Percentiles rank a stretch among this genome's conserved stretches.
Evolutionary conservation across 1,140 invertebrate genomes (phyloP).

Genomic region (Philaenus spumarius): DNA sequence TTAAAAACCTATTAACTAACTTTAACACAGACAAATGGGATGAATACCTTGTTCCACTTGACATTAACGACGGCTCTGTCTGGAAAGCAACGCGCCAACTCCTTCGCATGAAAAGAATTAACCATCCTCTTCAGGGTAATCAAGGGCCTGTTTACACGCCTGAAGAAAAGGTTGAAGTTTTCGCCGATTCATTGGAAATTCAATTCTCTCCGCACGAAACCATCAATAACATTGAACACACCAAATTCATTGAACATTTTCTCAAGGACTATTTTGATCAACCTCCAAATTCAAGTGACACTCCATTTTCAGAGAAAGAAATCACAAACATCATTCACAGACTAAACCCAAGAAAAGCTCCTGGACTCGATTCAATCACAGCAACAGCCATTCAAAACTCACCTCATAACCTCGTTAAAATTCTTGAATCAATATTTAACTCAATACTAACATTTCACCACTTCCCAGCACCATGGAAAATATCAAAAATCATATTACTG

Average conservation of each 20-base stretch:
- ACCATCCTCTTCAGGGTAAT: too few species aligned
- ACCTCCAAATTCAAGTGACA: not conserved
- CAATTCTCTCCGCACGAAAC: not conserved
- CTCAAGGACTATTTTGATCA: not conserved
- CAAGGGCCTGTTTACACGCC: not conserved
- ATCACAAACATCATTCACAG: not conserved
- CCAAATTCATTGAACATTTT: not conserved
- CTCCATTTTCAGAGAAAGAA: not conserved
- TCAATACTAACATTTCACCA: constrained; percentile 28
- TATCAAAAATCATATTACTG: constrained; percentile 35
- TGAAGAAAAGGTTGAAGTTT: not conserved
- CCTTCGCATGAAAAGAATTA: too few species aligned
- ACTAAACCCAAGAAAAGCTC: constrained; percentile 30
- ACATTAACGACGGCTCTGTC: too few species aligned
- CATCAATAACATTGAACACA: not conserved
- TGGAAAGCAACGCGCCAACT: too few species aligned
- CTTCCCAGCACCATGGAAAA: constrained; percentile 35
- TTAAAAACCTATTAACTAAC: too few species aligned
- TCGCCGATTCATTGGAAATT: not conserved
- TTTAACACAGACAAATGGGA: too few species aligned
- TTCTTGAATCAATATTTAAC: constrained; percentile 34
- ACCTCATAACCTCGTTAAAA: constrained; percentile 22
- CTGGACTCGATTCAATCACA: constrained; percentile 31
- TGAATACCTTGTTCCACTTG: too few species aligned
- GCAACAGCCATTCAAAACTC: constrained; percentile 29